Base-by-base conservation (phyloP, 1,140 invertebrate genomes). In the Lanistes nyassanus region DNA sequence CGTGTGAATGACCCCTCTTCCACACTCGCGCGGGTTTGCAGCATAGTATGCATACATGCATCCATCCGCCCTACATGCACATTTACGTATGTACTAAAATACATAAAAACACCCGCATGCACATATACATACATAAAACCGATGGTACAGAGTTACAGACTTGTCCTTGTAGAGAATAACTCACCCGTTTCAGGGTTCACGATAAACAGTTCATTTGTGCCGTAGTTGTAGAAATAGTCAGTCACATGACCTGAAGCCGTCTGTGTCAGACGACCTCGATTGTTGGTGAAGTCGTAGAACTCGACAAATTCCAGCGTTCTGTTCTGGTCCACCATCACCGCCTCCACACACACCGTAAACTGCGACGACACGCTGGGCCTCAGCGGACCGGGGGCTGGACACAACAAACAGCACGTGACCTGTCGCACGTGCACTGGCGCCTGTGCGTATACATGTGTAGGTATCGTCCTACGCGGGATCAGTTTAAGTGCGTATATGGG, bases 161-260 rank as follows among this genome's bases (percentile, higher is more conserved):
- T n/a, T n/a, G n/a, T n/a, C n/a, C n/a, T n/a, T n/a, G n/a, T n/a
- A n/a, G 26, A 1, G 0, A 21, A 16, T 3, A 34, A 69, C 39
- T 26, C 23, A 37, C 67, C 5, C 23, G 23, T 47, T 19, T 42
- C 34, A 60, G 72, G 72, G 26, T 6, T 3, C 7, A 80, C 70
- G 1, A 75, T 77, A n/a, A 74, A 36, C 58, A 77, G 26, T 71
- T 77, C 76, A 34, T 73, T 68, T 29, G 53, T 36, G 31, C n/a
- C 34, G 60, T 73, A 73, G 66, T 77, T 70, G 64, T 77, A 77
- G 71, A 58, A 73, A 26, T 51, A 71, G n/a, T 67, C 53, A 29
- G 55, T 39, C 42, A n/a, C 31, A 37, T n/a, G 21, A 36, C 70
- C 70, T 11, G 16, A 29, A 23, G 60, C 21, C 11, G n/a, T 71